These are phyloP conservation scores for Araneus ventricosus DNA, from an alignment of 1,140 invertebrate genomes.

Conservation along the genomic window DNA sequence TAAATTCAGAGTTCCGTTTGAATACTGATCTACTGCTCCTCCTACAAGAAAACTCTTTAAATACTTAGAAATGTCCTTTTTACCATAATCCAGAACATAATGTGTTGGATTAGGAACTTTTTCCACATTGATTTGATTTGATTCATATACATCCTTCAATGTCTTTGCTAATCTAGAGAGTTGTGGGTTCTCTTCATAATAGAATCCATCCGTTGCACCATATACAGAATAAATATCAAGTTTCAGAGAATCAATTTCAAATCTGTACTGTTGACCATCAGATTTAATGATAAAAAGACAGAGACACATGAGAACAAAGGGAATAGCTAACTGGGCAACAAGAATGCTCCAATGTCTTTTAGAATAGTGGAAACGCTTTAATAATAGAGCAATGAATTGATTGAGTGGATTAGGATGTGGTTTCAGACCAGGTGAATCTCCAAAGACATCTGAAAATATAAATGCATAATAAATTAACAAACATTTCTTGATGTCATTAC, in stretches of 20 bases:
- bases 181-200: neutral
- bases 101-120: constrained; percentile 32
- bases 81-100: constrained; percentile 58
- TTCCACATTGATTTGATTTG: neutral
- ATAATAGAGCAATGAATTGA: constrained; percentile 73
- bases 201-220: constrained; percentile 72
- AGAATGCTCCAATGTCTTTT: constrained; percentile 75
- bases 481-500: too few relatives aligned
- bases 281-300: constrained; percentile 21
- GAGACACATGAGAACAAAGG: constrained; percentile 64
- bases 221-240: constrained; percentile 69
- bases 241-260: constrained; percentile 34
- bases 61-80: constrained; percentile 25
- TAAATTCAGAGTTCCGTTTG: neutral
- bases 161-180: neutral
- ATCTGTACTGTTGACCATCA: neutral
- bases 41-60: constrained; percentile 59
- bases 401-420: neutral
- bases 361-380: constrained; percentile 77
- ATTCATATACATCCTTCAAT: constrained; percentile 8
- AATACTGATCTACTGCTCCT: constrained; percentile 18
- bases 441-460: constrained; percentile 64
- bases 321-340: constrained; percentile 75
- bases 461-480: neutral
- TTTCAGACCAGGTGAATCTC: neutral